These are phyloP conservation scores for Girardia tigrina DNA, from an alignment of 2,888 invertebrate species.

Conservation along the genomic window DNA sequence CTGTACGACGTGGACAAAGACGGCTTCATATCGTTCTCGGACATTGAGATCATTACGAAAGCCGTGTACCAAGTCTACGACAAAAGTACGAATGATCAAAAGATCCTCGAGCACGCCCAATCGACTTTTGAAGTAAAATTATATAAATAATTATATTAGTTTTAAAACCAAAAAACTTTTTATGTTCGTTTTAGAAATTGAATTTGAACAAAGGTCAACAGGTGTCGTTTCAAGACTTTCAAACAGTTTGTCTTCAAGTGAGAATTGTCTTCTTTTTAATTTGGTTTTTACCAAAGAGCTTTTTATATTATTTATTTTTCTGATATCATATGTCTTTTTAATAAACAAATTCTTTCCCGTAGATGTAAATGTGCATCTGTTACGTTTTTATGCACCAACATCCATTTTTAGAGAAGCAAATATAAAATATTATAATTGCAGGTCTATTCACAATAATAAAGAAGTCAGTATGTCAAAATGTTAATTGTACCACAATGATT, in stretches of 20 bases:
- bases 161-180: background rate
- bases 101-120: conserved; percentile 1
- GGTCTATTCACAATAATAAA: too few species aligned
- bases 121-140: background rate
- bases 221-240: background rate
- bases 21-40: background rate
- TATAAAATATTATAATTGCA: too few species aligned
- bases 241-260: background rate
- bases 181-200: background rate
- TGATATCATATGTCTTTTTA: too few species aligned
- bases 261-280: background rate
- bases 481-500: too few species aligned
- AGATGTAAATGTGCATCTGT: too few species aligned
- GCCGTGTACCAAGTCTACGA: background rate
- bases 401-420: too few species aligned
- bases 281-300: too few species aligned
- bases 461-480: too few species aligned
- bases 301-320: too few species aligned
- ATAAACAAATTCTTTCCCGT: too few species aligned
- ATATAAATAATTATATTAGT: background rate
- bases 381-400: too few species aligned
- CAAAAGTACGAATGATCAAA: background rate
- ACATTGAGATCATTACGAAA: background rate
- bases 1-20: background rate
- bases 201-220: background rate